Evolutionary conservation across 2,113 vertebrate genomes (phyloP).

Genomic region (Zosterops pallidus): DNA sequence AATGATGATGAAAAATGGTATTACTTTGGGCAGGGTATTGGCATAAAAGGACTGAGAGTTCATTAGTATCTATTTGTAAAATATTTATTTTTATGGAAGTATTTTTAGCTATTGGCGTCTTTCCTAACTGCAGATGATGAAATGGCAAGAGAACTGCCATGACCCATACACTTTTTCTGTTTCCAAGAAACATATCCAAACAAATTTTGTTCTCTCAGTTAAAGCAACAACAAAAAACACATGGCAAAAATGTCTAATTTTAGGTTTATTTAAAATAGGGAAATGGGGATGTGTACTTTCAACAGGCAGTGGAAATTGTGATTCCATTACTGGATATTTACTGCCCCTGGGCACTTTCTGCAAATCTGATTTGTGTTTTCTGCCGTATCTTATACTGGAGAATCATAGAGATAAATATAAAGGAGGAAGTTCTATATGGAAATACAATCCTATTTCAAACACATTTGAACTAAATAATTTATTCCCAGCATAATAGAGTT

Average conservation of each 20-base stretch:
- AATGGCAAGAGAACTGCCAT: neutral
- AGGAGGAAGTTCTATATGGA: neutral
- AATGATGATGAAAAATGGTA: conserved; percentile 1
- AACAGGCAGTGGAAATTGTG: neutral
- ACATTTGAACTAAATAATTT: neutral
- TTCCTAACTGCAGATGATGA: conserved; percentile 36
- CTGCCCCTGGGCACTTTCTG: neutral
- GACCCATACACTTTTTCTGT: neutral
- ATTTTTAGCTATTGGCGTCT: conserved; percentile 48
- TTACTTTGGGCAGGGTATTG: conserved; percentile 10
- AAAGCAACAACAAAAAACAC: neutral
- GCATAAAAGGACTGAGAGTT: conserved; percentile 17
- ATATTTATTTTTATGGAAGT: conserved; percentile 56
- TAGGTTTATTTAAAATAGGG: neutral
- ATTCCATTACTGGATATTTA: neutral
- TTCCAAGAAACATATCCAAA: conserved; percentile 11
- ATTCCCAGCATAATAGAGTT: neutral
- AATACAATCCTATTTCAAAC: neutral
- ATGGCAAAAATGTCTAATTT: neutral
- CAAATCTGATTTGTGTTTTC: neutral
- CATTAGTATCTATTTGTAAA: conserved; percentile 38
- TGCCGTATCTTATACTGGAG: neutral
- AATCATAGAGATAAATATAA: neutral
- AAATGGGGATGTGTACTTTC: neutral
- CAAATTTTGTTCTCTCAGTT: neutral